phyloP scores from a whole-genome alignment of 2,113 vertebrate species.

The Delphinapterus leucas region DNA sequence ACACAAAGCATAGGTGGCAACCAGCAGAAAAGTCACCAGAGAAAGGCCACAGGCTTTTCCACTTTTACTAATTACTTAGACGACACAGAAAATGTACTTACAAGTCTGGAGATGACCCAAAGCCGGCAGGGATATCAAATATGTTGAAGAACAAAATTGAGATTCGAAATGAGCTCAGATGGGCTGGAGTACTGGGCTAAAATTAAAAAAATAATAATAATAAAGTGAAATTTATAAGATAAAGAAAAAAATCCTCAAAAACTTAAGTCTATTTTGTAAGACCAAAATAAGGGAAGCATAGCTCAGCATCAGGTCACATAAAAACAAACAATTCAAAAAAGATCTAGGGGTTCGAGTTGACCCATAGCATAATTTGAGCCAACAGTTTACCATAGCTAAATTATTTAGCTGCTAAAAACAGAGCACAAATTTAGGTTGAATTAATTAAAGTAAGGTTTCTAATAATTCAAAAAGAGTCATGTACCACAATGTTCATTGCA shows the following conservation, averaged over 20 bases:
- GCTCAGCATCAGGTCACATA: not conserved
- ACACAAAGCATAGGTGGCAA: not conserved
- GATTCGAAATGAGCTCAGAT: constrained; percentile 45
- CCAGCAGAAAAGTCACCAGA: not conserved
- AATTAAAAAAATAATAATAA: not conserved
- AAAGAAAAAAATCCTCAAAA: constrained; percentile 9
- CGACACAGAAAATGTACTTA: constrained; percentile 55
- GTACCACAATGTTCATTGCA: no score
- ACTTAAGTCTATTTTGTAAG: not conserved
- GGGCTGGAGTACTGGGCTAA: constrained; percentile 31
- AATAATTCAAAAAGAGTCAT: no score
- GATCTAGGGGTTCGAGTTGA: not conserved
- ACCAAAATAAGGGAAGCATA: not conserved
- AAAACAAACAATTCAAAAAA: not conserved
- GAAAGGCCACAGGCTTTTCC: not conserved
- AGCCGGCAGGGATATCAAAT: constrained; percentile 37
- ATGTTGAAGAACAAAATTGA: constrained; percentile 49
- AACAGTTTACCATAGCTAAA: not conserved
- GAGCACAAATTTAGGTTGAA: not conserved
- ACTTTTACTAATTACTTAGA: constrained; percentile 9
- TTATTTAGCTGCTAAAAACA: constrained; percentile 12
- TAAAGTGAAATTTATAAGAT: constrained; percentile 37
- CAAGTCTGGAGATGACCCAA: constrained; percentile 47
- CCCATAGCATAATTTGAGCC: not conserved
- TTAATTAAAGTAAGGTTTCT: constrained; percentile 29